Percentiles rank a stretch among this genome's conserved stretches.
phyloP scores from a whole-genome alignment of 1,140 invertebrate species.

The Bombus pyrosoma region DNA sequence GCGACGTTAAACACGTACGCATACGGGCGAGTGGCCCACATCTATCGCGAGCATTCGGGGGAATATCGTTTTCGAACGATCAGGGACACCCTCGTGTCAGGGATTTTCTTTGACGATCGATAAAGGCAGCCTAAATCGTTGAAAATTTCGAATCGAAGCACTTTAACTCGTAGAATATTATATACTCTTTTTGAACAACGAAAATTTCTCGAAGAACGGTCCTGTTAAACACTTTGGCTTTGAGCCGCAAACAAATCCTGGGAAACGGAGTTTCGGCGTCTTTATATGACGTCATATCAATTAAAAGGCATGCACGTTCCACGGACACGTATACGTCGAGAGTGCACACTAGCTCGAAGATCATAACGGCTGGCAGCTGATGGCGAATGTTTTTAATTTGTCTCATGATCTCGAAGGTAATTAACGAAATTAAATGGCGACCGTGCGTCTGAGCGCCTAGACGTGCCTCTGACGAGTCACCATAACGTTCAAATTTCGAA shows the following conservation, averaged over 20 bases:
- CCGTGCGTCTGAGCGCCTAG: not conserved
- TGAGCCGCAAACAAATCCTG: conserved; percentile 57
- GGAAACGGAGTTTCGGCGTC: conserved; percentile 46
- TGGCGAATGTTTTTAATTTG: conserved; percentile 57
- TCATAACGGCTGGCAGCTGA: conserved; percentile 63
- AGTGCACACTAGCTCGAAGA: not conserved
- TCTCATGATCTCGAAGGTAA: conserved; percentile 45
- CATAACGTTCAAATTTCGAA: not conserved
- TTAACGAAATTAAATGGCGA: conserved; percentile 60
- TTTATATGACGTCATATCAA: conserved; percentile 65
- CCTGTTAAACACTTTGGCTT: not conserved
- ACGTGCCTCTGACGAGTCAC: not conserved
- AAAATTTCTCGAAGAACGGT: not conserved
- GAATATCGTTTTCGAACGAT: not conserved
- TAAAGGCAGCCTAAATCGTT: not conserved
- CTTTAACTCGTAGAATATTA: not conserved
- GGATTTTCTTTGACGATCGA: not conserved
- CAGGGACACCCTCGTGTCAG: not conserved
- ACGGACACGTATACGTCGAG: conserved; percentile 12
- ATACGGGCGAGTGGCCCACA: conserved; percentile 41
- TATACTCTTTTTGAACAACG: not conserved
- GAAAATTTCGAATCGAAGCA: not conserved
- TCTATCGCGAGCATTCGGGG: conserved; percentile 11
- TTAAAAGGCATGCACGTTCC: conserved; percentile 59
- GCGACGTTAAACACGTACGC: not conserved